Percentiles rank a stretch among this genome's conserved stretches.
Conservation (phyloP, 2,888 invertebrate genomes). For the Ptychoptera albimana region DNA sequence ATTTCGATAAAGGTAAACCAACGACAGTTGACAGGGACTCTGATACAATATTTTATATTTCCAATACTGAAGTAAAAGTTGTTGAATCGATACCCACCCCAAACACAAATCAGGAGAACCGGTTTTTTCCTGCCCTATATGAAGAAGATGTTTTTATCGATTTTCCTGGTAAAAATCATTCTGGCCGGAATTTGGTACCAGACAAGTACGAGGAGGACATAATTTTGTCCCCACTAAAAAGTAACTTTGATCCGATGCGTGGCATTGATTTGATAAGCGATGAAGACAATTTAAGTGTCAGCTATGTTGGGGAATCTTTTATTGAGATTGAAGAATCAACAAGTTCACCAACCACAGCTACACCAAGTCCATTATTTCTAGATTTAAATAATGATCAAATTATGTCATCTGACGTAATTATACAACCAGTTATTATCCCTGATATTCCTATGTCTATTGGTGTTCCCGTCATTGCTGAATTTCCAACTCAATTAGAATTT, state of each 20-base stretch:
- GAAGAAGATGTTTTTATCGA: constrained; percentile 16
- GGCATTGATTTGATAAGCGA: constrained; percentile 6
- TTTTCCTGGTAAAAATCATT: constrained; percentile 10
- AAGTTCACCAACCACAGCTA: constrained; percentile 11
- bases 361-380: background rate
- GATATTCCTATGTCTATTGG: constrained; percentile 25
- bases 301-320: constrained; percentile 30
- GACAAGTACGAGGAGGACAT: constrained; percentile 28
- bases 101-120: constrained; percentile 3
- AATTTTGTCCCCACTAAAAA: constrained; percentile 23
- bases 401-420: constrained; percentile 22
- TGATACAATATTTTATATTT: constrained; percentile 31
- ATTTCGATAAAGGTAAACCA: no score
- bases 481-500: constrained; percentile 30
- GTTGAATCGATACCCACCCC: constrained; percentile 26
- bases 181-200: background rate
- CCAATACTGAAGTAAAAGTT: constrained; percentile 31
- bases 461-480: constrained; percentile 29
- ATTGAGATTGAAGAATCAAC: constrained; percentile 28
- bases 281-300: constrained; percentile 18
- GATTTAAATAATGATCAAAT: background rate
- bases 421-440: constrained; percentile 25
- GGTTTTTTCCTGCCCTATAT: constrained; percentile 27
- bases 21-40: constrained; percentile 24
- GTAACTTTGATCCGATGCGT: constrained; percentile 23